Base-by-base conservation (phyloP, 2,797 vertebrate species). In the Chelon auratus region DNA sequence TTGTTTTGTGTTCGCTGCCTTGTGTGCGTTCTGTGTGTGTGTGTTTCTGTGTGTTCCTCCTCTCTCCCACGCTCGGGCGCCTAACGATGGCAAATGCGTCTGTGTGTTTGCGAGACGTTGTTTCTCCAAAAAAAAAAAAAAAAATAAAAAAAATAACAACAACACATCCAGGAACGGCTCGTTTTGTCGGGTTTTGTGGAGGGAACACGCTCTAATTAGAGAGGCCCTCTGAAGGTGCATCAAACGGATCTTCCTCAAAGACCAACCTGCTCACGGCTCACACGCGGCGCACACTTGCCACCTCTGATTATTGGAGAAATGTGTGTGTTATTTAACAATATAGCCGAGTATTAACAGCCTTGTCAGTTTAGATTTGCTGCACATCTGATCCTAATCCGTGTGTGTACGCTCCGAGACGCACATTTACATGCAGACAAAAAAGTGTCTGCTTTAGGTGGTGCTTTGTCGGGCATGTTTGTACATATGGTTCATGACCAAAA, bases 191-290 rank as follows among this genome's bases (percentile, higher is more conserved):
- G 80, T 90, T 93, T 93, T 90, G 83, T 85, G 69, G 75, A 81
- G 77, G 89, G 82, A 89, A 85, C 80, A 80, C 22, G 84, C 89
- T 92, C 94, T 95, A 94, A 94, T 94, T 95, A 93, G 93, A 91
- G 93, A 84, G 81, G 87, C 83, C 85, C 90, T 93, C 83, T 92
- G 90, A 91, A 87, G 87, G 87, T 78, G 89, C 86, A 92, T 93
- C 91, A 94, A 93, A 93, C 86, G 42, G 75, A 78, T 50, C 68
- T 48, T 57, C 82, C 83, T 93, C 93, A 92, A 92, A 94, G 93
- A 87, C 60, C 77, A 74, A 90, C 88, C 89, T 87, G 89, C 86
- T 89, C 86, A 57, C 57, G 78, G 81, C 78, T 85, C 77, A 79
- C 89, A 84, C 88, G 82, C 87, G 67, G 89, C 53, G 77, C 84